Evolutionary conservation across 2,113 vertebrate species (phyloP), one percentile per base, ranked within the genome.

Genomic region (Xiphorhynchus elegans): DNA sequence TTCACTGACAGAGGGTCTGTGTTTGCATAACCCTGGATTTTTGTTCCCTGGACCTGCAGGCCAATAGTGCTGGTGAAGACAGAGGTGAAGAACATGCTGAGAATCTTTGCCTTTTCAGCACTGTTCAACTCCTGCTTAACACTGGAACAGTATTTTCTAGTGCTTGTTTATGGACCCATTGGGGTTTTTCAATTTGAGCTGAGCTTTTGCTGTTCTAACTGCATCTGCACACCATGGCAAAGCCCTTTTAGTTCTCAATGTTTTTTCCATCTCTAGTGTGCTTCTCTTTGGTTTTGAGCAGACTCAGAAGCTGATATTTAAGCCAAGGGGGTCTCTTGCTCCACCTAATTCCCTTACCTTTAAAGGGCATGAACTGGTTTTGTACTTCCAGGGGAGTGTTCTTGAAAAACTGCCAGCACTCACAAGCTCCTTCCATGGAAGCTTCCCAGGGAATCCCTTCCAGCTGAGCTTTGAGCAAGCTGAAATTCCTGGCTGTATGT

Each of bases 391-490:
- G 70, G 33, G 52, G 17, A 60, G 17, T 3, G 10, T 62, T 46
- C 59, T 60, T 28, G 20, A 55, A 77, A 66, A 87, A 60, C 6
- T 8, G 3, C 13, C 18, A 49, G 26, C 24, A 19, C 19, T 49
- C 33, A 21, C 10, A 49, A 59, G 33, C 46, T 72, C 47, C 77
- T 73, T 67, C 58, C 35, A n/a, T 26, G 28, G 46, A 67, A 67
- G 17, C 24, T 52, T 82, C 77, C 20, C 9, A 78, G 23, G 17
- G 24, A 77, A 67, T 42, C 19, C 28, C 29, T 59, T 40, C 58
- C n/a, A 53, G 0, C 5, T 47, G 20, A 62, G 40, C 20, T 55
- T 1, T 2, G 31, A 84, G 15, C 0, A 3, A 59, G 56, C 17
- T 69, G 31, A 72, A 81, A 49, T 84, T 77, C 42, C 42, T 56